Base-by-base conservation (phyloP, 2,888 invertebrate species). In the Zaprionus lineosus region DNA sequence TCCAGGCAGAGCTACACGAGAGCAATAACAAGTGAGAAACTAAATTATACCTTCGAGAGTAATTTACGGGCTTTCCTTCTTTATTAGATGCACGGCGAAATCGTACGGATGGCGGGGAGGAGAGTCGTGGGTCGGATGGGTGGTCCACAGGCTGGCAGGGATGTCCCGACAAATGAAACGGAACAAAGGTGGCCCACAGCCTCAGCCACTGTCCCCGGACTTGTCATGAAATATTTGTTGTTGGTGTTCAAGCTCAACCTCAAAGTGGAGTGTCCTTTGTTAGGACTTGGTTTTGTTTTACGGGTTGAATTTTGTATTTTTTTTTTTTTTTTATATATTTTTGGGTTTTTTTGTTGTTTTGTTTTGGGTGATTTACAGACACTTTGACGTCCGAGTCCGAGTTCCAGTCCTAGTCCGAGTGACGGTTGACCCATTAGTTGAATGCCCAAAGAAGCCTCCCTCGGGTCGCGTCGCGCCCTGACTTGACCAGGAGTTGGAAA, bases 41-140 rank as follows among this genome's bases (percentile, higher is more conserved):
- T 62, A 86, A 86, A 86, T 87, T 86, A 87, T 86, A 75, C 86
- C 86, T 66, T 52, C 58, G 86, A 86, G 86, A 79, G 86, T 87
- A 86, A 86, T 86, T 86, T 86, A 82, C 74, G 72, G 82, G 70
- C 83, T 82, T 82, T 82, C 68, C 67, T 74, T 71, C 79, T 73
- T 86, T 77, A 82, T 85, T 85, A 77, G 69, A 71, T 71, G 66
- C 65, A 65, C 43, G 59, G 57, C 39, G 14, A 33, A 21, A 28
- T 36, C 21, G 18, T 48, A 26, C 14, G 47, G n/a, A n/a, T n/a
- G n/a, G n/a, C n/a, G 34, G 33, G 31, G 39, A 50, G 18, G 29
- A 7, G 50, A 29, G 26, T 12, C 48, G 18, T 14, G 21, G 47
- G 44, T 34, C 16, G 48, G 60, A 67, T 55, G 48, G 51, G 8